phyloP scores from a whole-genome alignment of 2,888 invertebrate genomes.

The Drymonia ruficornis region DNA sequence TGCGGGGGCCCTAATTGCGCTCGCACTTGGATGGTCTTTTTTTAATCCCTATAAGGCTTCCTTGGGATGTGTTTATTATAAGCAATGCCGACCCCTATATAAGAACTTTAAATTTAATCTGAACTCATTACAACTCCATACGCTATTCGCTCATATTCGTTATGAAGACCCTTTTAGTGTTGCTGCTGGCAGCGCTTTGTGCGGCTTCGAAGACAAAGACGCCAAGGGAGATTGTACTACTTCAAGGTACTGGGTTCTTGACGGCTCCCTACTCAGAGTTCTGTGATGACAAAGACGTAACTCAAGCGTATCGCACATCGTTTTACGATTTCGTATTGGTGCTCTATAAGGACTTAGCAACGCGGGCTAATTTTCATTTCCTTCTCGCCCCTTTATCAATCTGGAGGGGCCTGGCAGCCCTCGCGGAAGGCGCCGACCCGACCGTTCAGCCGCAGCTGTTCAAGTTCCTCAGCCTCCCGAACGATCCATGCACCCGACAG shows the following conservation, averaged over 20 bases:
- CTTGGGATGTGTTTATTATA: too few relatives aligned
- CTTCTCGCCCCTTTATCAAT: constrained; percentile 19
- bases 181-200: too few relatives aligned
- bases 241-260: too few relatives aligned
- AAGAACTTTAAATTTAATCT: too few relatives aligned
- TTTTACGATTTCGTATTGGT: constrained; percentile 12
- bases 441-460: constrained; percentile 27
- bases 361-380: constrained; percentile 17
- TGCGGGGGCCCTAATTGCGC: not conserved
- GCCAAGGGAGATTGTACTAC: too few relatives aligned
- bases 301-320: constrained; percentile 12
- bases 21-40: not conserved
- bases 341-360: not conserved
- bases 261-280: not conserved
- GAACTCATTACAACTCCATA: too few relatives aligned
- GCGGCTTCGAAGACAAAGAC: too few relatives aligned
- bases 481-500: constrained; percentile 30
- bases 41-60: too few relatives aligned
- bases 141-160: too few relatives aligned
- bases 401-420: constrained; percentile 29
- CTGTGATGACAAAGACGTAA: constrained; percentile 13
- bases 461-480: constrained; percentile 32
- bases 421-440: constrained; percentile 32
- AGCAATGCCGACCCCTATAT: too few relatives aligned
- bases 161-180: too few relatives aligned